Conservation (phyloP, 53 echinoderm and acorn worm genomes). For the Actinopyga echinites region DNA sequence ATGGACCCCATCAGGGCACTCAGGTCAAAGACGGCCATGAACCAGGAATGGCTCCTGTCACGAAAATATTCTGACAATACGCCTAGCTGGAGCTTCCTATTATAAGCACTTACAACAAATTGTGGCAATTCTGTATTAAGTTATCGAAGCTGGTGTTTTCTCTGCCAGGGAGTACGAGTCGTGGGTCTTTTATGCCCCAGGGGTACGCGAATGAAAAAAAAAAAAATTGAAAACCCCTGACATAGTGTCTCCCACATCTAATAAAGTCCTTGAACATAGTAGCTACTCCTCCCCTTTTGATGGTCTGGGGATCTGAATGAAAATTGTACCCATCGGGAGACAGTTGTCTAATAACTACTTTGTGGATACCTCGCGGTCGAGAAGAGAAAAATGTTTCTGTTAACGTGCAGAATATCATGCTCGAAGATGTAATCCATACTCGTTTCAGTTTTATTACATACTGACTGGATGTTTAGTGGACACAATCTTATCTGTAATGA, state of each 20-base stretch:
- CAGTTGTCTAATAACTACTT: not conserved
- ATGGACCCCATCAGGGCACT: too few relatives aligned
- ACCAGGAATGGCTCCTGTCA: too few relatives aligned
- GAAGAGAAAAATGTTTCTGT: slow-evolving; percentile 9
- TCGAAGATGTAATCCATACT: not conserved
- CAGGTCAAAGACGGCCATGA: too few relatives aligned
- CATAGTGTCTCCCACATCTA: not conserved
- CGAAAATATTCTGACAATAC: too few relatives aligned
- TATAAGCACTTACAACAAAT: too few relatives aligned
- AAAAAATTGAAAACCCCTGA: too few relatives aligned
- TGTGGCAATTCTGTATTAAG: too few relatives aligned
- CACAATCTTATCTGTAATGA: not conserved
- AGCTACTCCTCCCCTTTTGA: not conserved
- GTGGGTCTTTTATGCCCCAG: too few relatives aligned
- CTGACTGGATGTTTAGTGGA: not conserved
- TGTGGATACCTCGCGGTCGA: not conserved
- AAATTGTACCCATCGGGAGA: not conserved
- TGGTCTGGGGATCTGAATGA: not conserved
- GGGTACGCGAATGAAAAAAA: too few relatives aligned
- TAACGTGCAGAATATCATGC: not conserved
- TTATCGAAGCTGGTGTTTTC: too few relatives aligned
- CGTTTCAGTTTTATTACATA: not conserved
- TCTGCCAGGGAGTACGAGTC: too few relatives aligned
- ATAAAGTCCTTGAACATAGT: not conserved
- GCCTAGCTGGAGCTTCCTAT: too few relatives aligned